Percentiles rank a stretch among this genome's conserved stretches.
Conservation (phyloP, 1,140 invertebrate genomes). For the Homarus americanus region DNA sequence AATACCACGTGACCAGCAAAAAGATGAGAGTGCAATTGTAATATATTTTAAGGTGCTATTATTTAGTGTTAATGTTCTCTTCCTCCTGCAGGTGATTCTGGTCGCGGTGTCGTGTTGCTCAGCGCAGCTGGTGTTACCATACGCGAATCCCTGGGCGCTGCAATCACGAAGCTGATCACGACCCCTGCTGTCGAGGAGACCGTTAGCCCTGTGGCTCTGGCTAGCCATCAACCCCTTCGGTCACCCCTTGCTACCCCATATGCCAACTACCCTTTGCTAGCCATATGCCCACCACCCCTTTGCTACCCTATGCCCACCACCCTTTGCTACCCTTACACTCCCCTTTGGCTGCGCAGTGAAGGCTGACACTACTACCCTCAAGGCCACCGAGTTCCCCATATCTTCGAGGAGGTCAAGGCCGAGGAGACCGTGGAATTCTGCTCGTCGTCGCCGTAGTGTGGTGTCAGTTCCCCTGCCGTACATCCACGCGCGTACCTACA, state of each 20-base stretch:
- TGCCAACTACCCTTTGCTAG: too few relatives aligned
- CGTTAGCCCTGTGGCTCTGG: neutral
- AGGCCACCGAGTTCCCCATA: conserved; percentile 43
- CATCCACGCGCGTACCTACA: conserved; percentile 21
- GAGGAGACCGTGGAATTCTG: neutral
- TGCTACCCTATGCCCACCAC: too few relatives aligned
- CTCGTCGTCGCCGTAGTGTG: conserved; percentile 34
- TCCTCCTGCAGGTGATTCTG: conserved; percentile 54
- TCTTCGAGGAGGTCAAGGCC: neutral
- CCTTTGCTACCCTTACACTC: neutral
- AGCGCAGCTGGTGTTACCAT: conserved; percentile 40
- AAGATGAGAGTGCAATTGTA: too few relatives aligned
- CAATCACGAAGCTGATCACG: neutral
- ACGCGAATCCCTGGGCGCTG: conserved; percentile 21
- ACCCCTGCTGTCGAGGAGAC: too few relatives aligned
- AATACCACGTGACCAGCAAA: too few relatives aligned
- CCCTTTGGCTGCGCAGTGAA: neutral
- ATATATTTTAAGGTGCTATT: too few relatives aligned
- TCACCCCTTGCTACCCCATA: too few relatives aligned
- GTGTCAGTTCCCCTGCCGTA: conserved; percentile 42
- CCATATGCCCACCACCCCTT: too few relatives aligned
- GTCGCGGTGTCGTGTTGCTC: conserved; percentile 22
- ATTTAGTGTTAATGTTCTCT: too few relatives aligned
- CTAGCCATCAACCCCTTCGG: neutral
- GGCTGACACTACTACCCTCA: conserved; percentile 1